phyloP scores from a whole-genome alignment of 2,888 invertebrate genomes.

The Drosophila melanosoma region DNA sequence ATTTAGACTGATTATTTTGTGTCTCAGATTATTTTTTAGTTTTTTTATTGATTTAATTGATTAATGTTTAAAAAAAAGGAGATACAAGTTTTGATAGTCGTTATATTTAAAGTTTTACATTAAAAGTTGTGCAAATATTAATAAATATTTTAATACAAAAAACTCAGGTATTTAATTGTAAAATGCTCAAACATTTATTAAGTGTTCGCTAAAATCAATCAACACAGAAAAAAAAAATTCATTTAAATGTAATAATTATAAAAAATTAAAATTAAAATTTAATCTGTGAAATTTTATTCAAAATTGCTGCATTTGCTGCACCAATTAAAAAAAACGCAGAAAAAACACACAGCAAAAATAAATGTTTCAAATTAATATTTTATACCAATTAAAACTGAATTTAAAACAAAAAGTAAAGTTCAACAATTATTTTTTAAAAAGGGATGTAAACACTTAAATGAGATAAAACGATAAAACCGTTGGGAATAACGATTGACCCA shows the following conservation, averaged over 20 bases:
- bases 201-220: neutral
- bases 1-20: neutral
- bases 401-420: neutral
- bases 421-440: neutral
- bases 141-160: neutral
- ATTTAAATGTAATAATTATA: neutral
- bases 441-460: rapidly evolving
- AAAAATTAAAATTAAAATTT: neutral
- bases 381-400: neutral
- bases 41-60: neutral
- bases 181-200: neutral
- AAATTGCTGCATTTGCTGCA: neutral
- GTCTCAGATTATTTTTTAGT: neutral
- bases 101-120: too few relatives aligned
- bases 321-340: neutral
- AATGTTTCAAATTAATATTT: neutral
- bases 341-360: neutral
- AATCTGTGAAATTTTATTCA: neutral
- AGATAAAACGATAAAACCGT: neutral
- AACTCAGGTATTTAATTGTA: rapidly evolving
- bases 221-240: neutral
- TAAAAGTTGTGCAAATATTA: neutral
- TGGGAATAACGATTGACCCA: neutral
- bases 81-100: too few relatives aligned
- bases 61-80: too few relatives aligned